Evolutionary conservation across 2,888 invertebrate genomes (phyloP), one percentile per base, ranked within the genome.

Genomic region (Chaetoderma sp.): DNA sequence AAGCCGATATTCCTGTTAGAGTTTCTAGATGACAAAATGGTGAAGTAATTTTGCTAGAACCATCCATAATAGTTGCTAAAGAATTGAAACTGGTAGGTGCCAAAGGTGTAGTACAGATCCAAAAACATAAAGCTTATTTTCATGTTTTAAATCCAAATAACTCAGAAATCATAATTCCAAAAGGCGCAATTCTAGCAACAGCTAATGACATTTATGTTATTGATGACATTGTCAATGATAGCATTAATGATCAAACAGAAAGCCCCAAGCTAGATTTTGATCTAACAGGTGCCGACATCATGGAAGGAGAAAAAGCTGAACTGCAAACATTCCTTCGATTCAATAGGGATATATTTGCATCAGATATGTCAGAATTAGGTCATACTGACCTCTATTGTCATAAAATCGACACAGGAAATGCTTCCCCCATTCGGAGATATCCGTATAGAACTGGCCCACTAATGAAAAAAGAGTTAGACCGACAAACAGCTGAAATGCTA

Each of bases 351-450:
- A 33, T 52, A 4, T 52, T 52, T 10, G 52, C 52, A 2, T 2
- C 16, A 10, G 8, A 8, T 18, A 47, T 21, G 23, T 8, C 10
- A 16, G 55, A 61, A 28, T 18, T 55, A 44, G 63, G 63, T 27
- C 39, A 27, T 42, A 58, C 58, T 25, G 30, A 49, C 13, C n/a
- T 57, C n/a, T 27, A 56, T 18, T 5, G 25, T 16, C 72, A 72
- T 64, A 39, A 44, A 36, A 72, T 72, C 39, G 69, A 73, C 44
- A 73, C 73, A 27, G 52, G n/a, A 30, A 33, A 27, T 52, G 52
- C 52, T 18, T 4, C 23, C 10, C 28, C 52, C 6, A 8, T 52
- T 4, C 28, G 52, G 28, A 52, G 6, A 33, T 33, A 28, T 21
- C 32, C 32, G 18, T 52, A 52, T 30, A 55, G 68, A 16, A 58